phyloP scores from a whole-genome alignment of 2,797 vertebrate species.

The Halcyon leucocephala region DNA sequence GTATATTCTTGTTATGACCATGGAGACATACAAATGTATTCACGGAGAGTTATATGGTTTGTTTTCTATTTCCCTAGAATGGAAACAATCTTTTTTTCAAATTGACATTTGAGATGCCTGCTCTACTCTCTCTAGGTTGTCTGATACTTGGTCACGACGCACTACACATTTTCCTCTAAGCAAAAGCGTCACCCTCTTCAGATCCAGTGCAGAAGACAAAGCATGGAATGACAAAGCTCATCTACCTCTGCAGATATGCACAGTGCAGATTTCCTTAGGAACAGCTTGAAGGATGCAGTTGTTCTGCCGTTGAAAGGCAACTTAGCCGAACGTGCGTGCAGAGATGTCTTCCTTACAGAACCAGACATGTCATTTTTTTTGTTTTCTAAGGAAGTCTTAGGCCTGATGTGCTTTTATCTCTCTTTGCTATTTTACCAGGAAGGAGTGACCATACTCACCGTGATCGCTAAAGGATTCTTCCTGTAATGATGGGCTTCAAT shows the following conservation, averaged over 20 bases:
- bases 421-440: neutral
- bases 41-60: neutral
- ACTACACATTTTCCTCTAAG: neutral
- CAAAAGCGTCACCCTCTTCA: neutral
- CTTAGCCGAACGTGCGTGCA: neutral
- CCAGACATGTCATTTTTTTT: fast-evolving
- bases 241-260: neutral
- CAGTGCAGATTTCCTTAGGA: neutral
- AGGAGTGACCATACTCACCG: neutral
- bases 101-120: neutral
- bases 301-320: neutral
- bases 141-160: fast-evolving
- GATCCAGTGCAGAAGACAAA: neutral
- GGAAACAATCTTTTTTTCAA: neutral
- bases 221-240: neutral
- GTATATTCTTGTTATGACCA: neutral
- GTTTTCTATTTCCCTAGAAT: neutral
- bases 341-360: neutral
- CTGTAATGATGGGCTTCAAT: neutral
- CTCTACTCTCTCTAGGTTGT: neutral
- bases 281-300: neutral
- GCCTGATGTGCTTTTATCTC: neutral
- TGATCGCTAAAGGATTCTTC: neutral
- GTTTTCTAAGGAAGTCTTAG: neutral
- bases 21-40: neutral